Percentiles rank a stretch among this genome's conserved stretches.
Evolutionary conservation across 2,797 vertebrate genomes (phyloP).

Genomic region (Odontamblyopus rebecca): DNA sequence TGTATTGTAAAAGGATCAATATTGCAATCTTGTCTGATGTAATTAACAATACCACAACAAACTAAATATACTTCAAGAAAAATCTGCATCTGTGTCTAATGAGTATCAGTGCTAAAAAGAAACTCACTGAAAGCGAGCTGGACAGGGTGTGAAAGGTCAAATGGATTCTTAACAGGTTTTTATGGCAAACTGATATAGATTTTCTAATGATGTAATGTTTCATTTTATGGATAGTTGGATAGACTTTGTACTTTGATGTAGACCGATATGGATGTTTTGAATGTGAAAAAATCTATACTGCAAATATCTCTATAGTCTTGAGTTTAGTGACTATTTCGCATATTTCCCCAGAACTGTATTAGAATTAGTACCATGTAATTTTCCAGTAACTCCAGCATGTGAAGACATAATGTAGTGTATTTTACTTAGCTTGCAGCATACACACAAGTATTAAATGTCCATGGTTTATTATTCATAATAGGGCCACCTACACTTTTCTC

Average conservation of each 20-base stretch:
- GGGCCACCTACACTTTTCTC: background rate
- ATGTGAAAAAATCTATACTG: background rate
- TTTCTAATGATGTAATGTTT: background rate
- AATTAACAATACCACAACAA: too few relatives aligned
- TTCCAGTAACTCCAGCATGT: too few relatives aligned
- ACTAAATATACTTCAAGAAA: too few relatives aligned
- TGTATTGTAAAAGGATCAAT: too few relatives aligned
- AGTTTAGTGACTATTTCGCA: too few relatives aligned
- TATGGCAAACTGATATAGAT: background rate
- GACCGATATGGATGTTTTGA: background rate
- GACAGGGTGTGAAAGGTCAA: background rate
- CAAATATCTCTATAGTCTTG: background rate
- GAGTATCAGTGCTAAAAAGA: too few relatives aligned
- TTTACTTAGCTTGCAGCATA: background rate
- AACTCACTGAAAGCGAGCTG: background rate
- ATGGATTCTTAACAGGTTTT: background rate
- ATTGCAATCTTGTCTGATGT: too few relatives aligned
- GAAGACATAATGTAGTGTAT: background rate
- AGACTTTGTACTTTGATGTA: background rate
- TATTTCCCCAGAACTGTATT: too few relatives aligned
- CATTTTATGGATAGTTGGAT: background rate
- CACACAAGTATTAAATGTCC: background rate
- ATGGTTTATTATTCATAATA: background rate
- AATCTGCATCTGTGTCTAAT: too few relatives aligned
- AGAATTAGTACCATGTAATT: too few relatives aligned